A percentile compares a stretch with the other conserved stretches of the same genome.
Conservation (phyloP, 2,888 invertebrate genomes). For the Cantharis nigra region DNA sequence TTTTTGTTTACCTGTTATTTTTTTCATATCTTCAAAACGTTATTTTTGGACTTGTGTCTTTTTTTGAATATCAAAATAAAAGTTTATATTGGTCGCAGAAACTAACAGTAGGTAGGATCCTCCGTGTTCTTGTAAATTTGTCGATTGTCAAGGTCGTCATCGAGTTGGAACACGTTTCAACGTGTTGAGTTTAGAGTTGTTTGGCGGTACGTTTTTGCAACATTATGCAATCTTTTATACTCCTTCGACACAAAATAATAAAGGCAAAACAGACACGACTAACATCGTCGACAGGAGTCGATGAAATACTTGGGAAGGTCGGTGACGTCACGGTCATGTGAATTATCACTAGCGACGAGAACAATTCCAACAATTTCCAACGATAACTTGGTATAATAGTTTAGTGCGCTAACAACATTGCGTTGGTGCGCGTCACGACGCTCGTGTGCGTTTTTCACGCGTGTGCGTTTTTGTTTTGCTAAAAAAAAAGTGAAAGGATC, state of each 20-base stretch:
- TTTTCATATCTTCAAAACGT: no score
- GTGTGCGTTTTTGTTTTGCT: constrained; percentile 3
- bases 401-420: constrained; percentile 45
- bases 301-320: constrained; percentile 41
- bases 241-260: not conserved
- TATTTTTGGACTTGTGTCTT: not conserved
- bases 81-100: not conserved
- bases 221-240: constrained; percentile 9
- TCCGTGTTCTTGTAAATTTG: not conserved
- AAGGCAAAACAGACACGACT: not conserved
- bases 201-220: constrained; percentile 8
- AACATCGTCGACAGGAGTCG: constrained; percentile 16
- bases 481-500: not conserved
- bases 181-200: not conserved
- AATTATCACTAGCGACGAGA: constrained; percentile 50
- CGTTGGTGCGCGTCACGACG: constrained; percentile 31
- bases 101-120: not conserved
- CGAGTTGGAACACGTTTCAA: not conserved
- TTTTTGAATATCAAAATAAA: not conserved
- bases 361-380: constrained; percentile 52
- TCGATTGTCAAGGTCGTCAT: not conserved
- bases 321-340: constrained; percentile 54
- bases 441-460: constrained; percentile 7
- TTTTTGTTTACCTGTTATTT: not conserved
- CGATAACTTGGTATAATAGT: constrained; percentile 41